Conservation (phyloP, 2,888 invertebrate species). For the Sabatieria punctata region DNA sequence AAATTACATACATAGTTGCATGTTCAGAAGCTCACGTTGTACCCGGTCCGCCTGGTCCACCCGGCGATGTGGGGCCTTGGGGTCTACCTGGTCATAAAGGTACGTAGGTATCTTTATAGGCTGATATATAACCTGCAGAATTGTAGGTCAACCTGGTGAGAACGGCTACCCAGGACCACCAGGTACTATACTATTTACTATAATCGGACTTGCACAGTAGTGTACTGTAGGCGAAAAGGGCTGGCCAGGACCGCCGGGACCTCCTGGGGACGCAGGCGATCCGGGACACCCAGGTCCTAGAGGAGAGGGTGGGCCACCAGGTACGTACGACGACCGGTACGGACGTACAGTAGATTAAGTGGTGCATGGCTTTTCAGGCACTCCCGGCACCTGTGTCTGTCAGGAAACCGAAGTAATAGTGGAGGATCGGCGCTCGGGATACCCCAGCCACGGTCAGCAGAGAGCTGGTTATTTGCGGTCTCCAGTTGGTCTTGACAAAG, state of each 20-base stretch:
- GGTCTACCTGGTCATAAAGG: slow-evolving; percentile 17
- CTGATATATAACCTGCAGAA: no score
- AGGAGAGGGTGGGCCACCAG: slow-evolving; percentile 25
- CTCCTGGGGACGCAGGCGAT: slow-evolving; percentile 23
- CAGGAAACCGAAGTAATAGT: slow-evolving; percentile 31
- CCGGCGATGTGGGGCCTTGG: slow-evolving; percentile 13
- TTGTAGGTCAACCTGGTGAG: slow-evolving; percentile 8
- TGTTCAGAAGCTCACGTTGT: slow-evolving; percentile 29
- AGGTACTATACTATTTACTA: background rate
- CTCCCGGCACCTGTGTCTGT: slow-evolving; percentile 30
- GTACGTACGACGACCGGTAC: slow-evolving; percentile 6
- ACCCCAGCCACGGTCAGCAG: no score
- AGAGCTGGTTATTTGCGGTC: no score
- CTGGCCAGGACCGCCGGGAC: slow-evolving; percentile 29
- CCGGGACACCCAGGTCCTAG: slow-evolving; percentile 19
- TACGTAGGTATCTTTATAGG: no score
- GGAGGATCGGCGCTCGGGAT: no score
- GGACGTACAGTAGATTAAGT: background rate
- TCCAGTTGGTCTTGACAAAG: no score
- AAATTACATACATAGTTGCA: slow-evolving; percentile 12
- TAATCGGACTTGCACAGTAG: background rate
- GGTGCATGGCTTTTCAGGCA: slow-evolving; percentile 13
- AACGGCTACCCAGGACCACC: slow-evolving; percentile 7
- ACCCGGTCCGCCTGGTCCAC: slow-evolving; percentile 26
- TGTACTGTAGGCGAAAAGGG: slow-evolving; percentile 3